Base-by-base conservation (phyloP, 1,140 invertebrate genomes). In the Tetramorium parvispinum region DNA sequence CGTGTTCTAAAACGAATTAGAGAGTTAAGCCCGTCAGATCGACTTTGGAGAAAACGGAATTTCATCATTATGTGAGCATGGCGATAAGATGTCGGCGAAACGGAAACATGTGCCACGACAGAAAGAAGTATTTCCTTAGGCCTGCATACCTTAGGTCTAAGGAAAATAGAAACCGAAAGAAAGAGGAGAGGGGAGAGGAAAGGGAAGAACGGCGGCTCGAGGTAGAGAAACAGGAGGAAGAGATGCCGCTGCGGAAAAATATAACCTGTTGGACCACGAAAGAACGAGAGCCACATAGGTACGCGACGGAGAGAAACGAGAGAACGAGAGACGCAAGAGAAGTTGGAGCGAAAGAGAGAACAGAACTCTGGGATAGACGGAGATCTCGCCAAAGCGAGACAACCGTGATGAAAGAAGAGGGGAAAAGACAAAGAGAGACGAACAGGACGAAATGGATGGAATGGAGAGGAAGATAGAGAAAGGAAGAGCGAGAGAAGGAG, bases 191-290 rank as follows among this genome's bases (percentile, higher is more conserved):
- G n/a, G 27, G 53, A 46, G 51, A 18, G 51, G 65, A 55, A 76
- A 53, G 85, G 61, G 51, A 77, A 83, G 87, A 82, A 85, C 61
- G 66, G 10, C 57, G 76, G 66, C 40, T 68, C n/a, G 75, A 78
- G 81, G 68, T 73, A 78, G 71, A 53, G 55, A 49, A 63, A 57
- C 70, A 21, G 81, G 85, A 73, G 85, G 61, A 53, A 85, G 86
- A 85, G 88, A 71, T 85, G 59, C 77, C 89, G 89, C 87, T 93
- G 46, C 37, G 92, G 93, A 94, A 94, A 94, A 94, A 94, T 94
- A 94, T 94, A 94, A 94, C 94, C 94, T 94, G 94, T 94, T 94
- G 94, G 94, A 94, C 93, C 93, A 92, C 87, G 91, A 92, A 93
- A 89, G 91, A 94, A 91, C 66, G 90, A 91, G 65, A 21, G 16